Percentiles rank a stretch among this genome's conserved stretches.
Conservation (phyloP, 2,888 invertebrate species). For the Acanthacorydalis orientalis region DNA sequence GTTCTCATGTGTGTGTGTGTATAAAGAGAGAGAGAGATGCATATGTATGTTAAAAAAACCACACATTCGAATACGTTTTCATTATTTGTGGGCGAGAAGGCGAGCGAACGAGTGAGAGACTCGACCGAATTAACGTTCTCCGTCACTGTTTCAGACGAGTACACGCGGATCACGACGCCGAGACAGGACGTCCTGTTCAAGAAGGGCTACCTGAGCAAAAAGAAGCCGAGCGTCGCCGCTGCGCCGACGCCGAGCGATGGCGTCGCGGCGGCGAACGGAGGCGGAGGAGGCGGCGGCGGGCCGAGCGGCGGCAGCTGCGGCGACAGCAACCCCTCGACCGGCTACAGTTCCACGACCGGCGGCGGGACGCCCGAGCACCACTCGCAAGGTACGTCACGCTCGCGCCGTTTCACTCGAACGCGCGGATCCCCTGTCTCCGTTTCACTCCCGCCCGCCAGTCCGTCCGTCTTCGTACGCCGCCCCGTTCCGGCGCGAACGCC, state of each 20-base stretch:
- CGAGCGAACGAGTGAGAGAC: too few relatives aligned
- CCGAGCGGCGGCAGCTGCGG: conserved; percentile 3
- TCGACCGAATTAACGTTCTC: neutral
- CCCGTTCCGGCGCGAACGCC: too few relatives aligned
- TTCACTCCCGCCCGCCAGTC: too few relatives aligned
- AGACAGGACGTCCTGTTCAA: conserved; percentile 53
- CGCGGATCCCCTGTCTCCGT: too few relatives aligned
- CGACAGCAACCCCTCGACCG: conserved; percentile 5
- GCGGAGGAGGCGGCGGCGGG: neutral
- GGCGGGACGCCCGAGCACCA: conserved; percentile 28
- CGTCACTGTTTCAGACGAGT: conserved; percentile 35
- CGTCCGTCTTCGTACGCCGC: too few relatives aligned
- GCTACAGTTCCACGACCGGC: conserved; percentile 13
- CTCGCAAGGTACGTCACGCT: neutral
- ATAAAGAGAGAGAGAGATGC: too few relatives aligned
- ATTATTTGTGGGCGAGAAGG: too few relatives aligned
- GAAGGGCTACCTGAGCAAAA: conserved; percentile 45
- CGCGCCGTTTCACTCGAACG: too few relatives aligned
- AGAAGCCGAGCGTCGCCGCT: conserved; percentile 19
- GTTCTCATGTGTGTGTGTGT: too few relatives aligned
- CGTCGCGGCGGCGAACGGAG: conserved; percentile 11
- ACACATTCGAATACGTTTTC: too few relatives aligned
- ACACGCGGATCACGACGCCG: conserved; percentile 51
- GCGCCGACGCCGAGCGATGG: conserved; percentile 10
- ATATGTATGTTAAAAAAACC: too few relatives aligned